Evolutionary conservation across 2,797 vertebrate species (phyloP), one percentile per base, ranked within the genome.

Genomic region (Malurus splendens): DNA sequence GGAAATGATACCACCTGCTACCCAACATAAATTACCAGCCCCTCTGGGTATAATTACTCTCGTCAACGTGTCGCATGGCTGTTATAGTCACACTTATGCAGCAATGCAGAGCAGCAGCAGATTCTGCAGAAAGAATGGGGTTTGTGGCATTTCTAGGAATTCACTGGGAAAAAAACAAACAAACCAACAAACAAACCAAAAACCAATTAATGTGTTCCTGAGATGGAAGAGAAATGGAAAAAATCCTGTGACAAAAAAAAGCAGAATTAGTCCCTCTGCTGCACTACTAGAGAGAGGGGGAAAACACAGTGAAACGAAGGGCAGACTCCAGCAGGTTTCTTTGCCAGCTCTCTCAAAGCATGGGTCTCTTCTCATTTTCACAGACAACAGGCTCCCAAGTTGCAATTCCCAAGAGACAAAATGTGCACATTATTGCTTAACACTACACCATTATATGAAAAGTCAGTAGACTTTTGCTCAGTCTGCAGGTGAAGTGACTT

Each of bases 1-100:
- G 89, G 89, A 90, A 95, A 95, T 74, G 44, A 86, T 89, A 77
- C 86, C 93, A 94, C 81, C 94, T 93, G 93, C 86, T 91, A 82
- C 90, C 91, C 82, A 86, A 87, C 52, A 91, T 76, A 92, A 95
- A 93, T 91, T 90, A 71, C 90, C 60, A 66, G 7, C 52, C 52
- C 92, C 89, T 79, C 71, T 89, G 93, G 80, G 90, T 89, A 81
- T 87, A 93, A 93, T 92, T 96, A 90, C 66, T 93, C 86, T 75
- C 76, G 65, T 94, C 93, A 94, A 84, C 1, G 25, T 84, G 90
- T 92, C 92, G 92, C 87, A 90, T 61, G 74, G 90, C 72, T 90
- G 33, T 92, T 87, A 80, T 5, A 82, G 33, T 62, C 59, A 25
- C 47, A 64, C n/a, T 36, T 47, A 84, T 39, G 65, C 64, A 92